A percentile compares a stretch with the other conserved stretches of the same genome.
phyloP scores from a whole-genome alignment of 2,113 vertebrate genomes.

The Otolemur garnettii region DNA sequence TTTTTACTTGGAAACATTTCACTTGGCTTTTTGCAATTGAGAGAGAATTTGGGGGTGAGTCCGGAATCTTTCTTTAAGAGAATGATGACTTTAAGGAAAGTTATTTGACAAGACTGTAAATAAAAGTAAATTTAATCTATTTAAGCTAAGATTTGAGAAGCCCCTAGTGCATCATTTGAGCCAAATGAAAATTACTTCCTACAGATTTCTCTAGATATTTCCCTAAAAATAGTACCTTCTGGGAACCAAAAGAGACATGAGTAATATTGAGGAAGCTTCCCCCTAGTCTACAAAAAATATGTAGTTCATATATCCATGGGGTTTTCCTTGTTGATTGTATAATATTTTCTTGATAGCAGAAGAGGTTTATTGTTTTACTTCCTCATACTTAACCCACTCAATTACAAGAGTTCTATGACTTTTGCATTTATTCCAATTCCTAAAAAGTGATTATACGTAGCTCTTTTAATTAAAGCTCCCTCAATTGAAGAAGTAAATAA shows the following conservation, averaged over 20 bases:
- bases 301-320: slow-evolving; percentile 49
- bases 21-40: slow-evolving; percentile 62
- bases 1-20: slow-evolving; percentile 33
- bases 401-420: slow-evolving; percentile 55
- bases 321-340: slow-evolving; percentile 55
- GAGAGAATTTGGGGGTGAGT: slow-evolving; percentile 32
- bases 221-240: slow-evolving; percentile 61
- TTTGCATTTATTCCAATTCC: slow-evolving; percentile 53
- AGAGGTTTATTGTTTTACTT: slow-evolving; percentile 38
- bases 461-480: slow-evolving; percentile 56
- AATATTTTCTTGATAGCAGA: slow-evolving; percentile 60
- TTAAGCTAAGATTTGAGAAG: slow-evolving; percentile 76
- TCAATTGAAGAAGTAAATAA: slow-evolving; percentile 64
- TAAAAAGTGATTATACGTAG: slow-evolving; percentile 45
- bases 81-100: slow-evolving; percentile 64
- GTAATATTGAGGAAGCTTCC: slow-evolving; percentile 37
- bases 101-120: slow-evolving; percentile 71
- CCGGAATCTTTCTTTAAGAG: slow-evolving; percentile 64
- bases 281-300: slow-evolving; percentile 52
- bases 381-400: slow-evolving; percentile 50
- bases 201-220: slow-evolving; percentile 70
- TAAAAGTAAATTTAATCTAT: slow-evolving; percentile 78
- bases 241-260: slow-evolving; percentile 57
- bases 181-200: slow-evolving; percentile 76
- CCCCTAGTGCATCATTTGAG: slow-evolving; percentile 71